Evolutionary conservation across 2,797 vertebrate species (phyloP), one percentile per base, ranked within the genome.

Genomic region (Naso thynnoides): DNA sequence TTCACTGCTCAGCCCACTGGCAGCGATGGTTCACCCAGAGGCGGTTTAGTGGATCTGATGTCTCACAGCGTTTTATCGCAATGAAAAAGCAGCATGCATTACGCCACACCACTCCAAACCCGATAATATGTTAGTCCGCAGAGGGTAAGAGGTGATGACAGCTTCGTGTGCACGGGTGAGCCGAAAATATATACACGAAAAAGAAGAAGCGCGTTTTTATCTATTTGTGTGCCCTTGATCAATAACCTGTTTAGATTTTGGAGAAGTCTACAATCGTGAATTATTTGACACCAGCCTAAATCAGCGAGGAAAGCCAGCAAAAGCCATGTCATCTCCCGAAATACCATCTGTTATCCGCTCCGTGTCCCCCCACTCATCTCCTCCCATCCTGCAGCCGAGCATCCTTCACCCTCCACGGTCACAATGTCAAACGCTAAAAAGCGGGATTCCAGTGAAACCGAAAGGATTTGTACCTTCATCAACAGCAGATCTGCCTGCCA

Each of bases 331-430:
- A 88, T 89, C 78, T 88, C 84, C 77, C 31, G 33, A 77, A 86
- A 89, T 81, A 76, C 86, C 72, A 77, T 90, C 72, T 71, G 74
- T 66, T 77, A 73, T 83, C 76, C 73, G 64, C 62, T 59, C 79
- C 58, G 77, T 68, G 63, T 78, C 58, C 38, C 83, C 63, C 70
- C 57, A 33, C 72, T 78, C 85, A 68, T 82, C 85, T 81, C 88
- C 86, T 86, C 81, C 93, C 94, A 73, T 94, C 95, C 93, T 94
- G 94, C 90, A 96, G 87, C 93, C 95, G 95, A 91, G 95, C 95
- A 92, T 97, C 96, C 89, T 96, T 98, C 92, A 97, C 96, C 96
- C 96, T 96, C 93, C 91, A 88, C 82, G 92, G 85, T 89, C 92
- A 88, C 89, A 92, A 91, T 84, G 74, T 91, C 92, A 93, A 93